Percentiles rank a stretch among this genome's conserved stretches.
Conservation (phyloP, 2,888 invertebrate species). For the Pyrrhia umbra region DNA sequence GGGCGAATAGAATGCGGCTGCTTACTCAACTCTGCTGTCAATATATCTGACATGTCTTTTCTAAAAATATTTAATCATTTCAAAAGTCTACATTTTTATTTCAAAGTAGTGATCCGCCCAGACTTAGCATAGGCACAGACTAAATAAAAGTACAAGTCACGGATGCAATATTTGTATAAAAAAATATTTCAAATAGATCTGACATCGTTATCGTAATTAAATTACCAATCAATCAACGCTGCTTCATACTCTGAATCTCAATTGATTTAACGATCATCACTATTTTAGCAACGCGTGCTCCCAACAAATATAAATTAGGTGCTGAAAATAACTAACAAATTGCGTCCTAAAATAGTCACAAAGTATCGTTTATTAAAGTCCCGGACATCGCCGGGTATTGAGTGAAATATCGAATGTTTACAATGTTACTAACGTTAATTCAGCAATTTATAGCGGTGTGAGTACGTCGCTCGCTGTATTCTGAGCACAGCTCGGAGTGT, state of each 20-base stretch:
- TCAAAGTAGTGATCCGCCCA: no score
- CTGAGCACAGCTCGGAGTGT: no score
- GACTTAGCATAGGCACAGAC: no score
- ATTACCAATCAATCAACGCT: not conserved
- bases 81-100: no score
- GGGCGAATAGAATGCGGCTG: constrained; percentile 9
- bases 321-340: constrained; percentile 48
- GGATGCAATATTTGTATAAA: no score
- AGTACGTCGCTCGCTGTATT: no score
- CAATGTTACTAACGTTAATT: constrained; percentile 55
- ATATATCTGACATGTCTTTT: not conserved
- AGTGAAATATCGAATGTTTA: constrained; percentile 59
- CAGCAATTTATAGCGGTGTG: constrained; percentile 54
- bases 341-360: constrained; percentile 43
- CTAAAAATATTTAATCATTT: no score
- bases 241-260: not conserved
- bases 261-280: no score
- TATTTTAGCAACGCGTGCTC: not conserved
- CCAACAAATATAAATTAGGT: constrained; percentile 12
- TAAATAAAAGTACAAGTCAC: no score
- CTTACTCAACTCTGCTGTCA: not conserved
- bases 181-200: no score
- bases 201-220: no score
- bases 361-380: constrained; percentile 46
- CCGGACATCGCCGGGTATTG: constrained; percentile 46